Evolutionary conservation across 2,113 vertebrate genomes (phyloP).

Genomic region (Chionomys nivalis): DNA sequence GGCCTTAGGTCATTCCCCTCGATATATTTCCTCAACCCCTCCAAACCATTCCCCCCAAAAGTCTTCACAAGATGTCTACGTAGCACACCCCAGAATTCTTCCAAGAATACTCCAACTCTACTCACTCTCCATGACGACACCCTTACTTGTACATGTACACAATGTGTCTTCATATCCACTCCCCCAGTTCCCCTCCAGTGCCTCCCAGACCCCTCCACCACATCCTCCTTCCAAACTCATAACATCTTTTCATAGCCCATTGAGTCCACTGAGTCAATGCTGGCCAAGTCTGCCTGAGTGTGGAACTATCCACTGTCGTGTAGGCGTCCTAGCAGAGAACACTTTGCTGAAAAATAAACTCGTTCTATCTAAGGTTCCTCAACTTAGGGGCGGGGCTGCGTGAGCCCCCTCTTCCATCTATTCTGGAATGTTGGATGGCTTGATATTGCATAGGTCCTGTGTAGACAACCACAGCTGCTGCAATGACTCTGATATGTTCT

Average conservation of each 20-base stretch:
- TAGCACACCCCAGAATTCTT: background rate
- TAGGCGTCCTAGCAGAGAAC: background rate
- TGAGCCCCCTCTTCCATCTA: background rate
- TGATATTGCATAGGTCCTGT: background rate
- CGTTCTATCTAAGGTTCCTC: background rate
- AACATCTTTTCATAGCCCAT: too few relatives aligned
- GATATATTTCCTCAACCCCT: background rate
- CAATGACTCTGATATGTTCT: too few relatives aligned
- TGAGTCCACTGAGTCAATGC: background rate
- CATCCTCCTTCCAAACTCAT: background rate
- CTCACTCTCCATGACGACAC: background rate
- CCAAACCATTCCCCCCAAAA: background rate
- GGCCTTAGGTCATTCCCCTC: too few relatives aligned
- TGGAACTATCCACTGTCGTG: background rate
- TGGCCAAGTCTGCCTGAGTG: background rate
- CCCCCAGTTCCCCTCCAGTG: too few relatives aligned
- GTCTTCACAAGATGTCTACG: too few relatives aligned
- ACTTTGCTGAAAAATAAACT: background rate
- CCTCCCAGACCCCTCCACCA: background rate
- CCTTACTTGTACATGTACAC: background rate
- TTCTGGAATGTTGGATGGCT: too few relatives aligned
- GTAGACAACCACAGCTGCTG: background rate
- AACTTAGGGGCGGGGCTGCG: background rate
- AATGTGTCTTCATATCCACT: background rate
- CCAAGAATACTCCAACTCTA: too few relatives aligned